These are phyloP conservation scores for Mus caroli DNA, from an alignment of 2,797 vertebrate genomes.

Conservation along the genomic window DNA sequence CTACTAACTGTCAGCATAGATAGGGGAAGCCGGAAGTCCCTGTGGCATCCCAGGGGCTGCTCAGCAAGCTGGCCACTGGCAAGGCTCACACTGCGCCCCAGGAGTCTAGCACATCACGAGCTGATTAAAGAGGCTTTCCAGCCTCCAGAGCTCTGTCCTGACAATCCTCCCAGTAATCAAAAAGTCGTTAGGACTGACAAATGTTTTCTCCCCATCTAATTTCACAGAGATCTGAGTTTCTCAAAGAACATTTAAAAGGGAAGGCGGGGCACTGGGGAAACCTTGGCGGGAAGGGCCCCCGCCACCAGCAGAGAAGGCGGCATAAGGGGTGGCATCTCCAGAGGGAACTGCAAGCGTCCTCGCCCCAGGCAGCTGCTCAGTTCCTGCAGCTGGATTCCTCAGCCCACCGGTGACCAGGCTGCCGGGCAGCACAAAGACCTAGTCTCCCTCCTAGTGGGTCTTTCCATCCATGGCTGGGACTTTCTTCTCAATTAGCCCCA, in stretches of 20 bases:
- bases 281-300: neutral
- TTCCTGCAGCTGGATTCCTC: neutral
- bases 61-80: neutral
- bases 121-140: constrained; percentile 49
- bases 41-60: neutral
- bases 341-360: no score
- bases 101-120: neutral
- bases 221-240: constrained; percentile 18
- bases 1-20: neutral
- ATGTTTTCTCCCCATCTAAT: neutral
- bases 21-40: constrained; percentile 11
- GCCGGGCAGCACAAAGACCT: rapidly evolving
- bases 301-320: neutral
- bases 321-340: neutral
- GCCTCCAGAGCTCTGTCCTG: constrained; percentile 1
- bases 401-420: neutral
- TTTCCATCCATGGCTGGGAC: neutral
- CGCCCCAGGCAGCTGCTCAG: neutral
- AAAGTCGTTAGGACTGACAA: neutral
- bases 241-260: neutral
- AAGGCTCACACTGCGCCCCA: rapidly evolving
- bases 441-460: neutral
- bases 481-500: neutral
- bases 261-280: neutral
- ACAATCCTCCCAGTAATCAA: neutral